phyloP scores from a whole-genome alignment of 2,888 invertebrate species.

The Keiferia lycopersicella region DNA sequence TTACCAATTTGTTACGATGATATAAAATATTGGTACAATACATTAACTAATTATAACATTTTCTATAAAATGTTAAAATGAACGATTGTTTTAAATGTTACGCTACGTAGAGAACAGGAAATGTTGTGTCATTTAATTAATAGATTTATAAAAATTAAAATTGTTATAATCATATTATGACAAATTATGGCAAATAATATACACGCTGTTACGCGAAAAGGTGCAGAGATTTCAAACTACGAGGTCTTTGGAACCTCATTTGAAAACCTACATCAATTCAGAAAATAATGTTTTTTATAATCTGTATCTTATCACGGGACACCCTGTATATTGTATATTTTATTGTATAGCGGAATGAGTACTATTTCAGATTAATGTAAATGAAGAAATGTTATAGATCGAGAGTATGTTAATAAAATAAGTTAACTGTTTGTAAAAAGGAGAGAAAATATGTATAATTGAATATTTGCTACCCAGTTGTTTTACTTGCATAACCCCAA shows the following conservation, averaged over 20 bases:
- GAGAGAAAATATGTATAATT: conserved; percentile 79
- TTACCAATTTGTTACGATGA: conserved; percentile 18
- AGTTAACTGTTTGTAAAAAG: conserved; percentile 81
- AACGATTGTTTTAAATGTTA: conserved; percentile 51
- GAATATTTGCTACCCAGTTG: conserved; percentile 73
- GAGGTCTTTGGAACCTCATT: neutral
- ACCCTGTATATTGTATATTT: conserved; percentile 63
- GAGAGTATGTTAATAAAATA: conserved; percentile 76
- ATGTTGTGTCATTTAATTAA: conserved; percentile 76
- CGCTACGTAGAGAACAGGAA: conserved; percentile 61
- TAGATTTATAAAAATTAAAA: conserved; percentile 67
- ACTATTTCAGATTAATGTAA: conserved; percentile 78
- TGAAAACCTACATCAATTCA: neutral
- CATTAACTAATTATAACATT: conserved; percentile 18
- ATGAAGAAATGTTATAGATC: conserved; percentile 76
- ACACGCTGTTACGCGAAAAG: conserved; percentile 27
- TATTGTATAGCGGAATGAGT: conserved; percentile 79
- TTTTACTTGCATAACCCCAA: conserved; percentile 53
- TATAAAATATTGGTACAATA: neutral
- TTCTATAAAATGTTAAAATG: conserved; percentile 1
- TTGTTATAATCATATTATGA: conserved; percentile 71
- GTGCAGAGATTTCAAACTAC: neutral
- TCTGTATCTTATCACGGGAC: neutral
- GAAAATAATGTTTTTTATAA: neutral
- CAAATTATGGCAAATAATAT: conserved; percentile 71